These are phyloP conservation scores for Resseliella maxima DNA, from an alignment of 2,888 invertebrate genomes.

Conservation along the genomic window DNA sequence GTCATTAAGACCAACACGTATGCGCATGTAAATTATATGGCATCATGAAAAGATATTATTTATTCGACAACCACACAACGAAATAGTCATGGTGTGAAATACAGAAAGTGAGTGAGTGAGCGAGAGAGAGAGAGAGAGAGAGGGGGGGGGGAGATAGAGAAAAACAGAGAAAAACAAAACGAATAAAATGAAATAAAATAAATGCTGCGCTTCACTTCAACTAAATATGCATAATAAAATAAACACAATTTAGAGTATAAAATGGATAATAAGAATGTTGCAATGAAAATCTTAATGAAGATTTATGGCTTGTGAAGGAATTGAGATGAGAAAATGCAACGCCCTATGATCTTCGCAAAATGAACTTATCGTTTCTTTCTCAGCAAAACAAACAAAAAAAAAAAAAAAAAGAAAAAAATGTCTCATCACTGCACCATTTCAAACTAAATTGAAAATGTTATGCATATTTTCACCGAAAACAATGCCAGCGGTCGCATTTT, in stretches of 20 bases:
- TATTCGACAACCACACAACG: slow-evolving; percentile 35
- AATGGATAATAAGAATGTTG: slow-evolving; percentile 34
- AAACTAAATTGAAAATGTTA: background rate
- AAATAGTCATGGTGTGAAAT: background rate
- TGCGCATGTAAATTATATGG: slow-evolving; percentile 44
- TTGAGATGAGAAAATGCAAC: slow-evolving; percentile 37
- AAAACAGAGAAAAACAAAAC: background rate
- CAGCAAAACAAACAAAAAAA: no score
- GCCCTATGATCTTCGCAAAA: background rate
- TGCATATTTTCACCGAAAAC: slow-evolving; percentile 24
- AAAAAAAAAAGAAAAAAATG: no score
- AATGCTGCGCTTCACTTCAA: slow-evolving; percentile 1
- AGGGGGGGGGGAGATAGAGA: background rate
- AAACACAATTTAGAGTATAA: slow-evolving; percentile 45
- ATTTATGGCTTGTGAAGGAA: slow-evolving; percentile 28
- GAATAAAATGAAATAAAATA: background rate
- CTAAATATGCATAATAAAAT: slow-evolving; percentile 48
- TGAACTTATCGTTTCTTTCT: background rate
- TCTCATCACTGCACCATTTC: background rate
- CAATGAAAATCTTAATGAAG: slow-evolving; percentile 39
- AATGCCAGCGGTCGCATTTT: background rate
- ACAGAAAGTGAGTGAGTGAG: no score
- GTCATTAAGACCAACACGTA: slow-evolving; percentile 41
- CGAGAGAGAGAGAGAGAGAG: no score
- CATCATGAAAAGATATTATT: slow-evolving; percentile 26